Conservation (phyloP, 2,888 invertebrate genomes). For the Caenorhabditis becei region DNA sequence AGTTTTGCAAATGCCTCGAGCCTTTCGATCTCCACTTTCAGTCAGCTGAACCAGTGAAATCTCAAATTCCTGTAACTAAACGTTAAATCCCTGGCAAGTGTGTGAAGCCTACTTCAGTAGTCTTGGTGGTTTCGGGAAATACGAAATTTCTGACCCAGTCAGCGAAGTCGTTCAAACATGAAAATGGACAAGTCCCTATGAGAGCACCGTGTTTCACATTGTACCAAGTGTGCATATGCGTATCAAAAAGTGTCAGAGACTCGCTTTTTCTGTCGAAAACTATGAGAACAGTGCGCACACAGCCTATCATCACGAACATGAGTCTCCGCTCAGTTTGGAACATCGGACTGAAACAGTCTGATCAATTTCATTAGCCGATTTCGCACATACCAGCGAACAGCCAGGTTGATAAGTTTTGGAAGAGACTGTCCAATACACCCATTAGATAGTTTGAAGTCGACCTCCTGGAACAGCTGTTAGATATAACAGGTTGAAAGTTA, state of each 20-base stretch:
- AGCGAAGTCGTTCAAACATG: constrained; percentile 36
- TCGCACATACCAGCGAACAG: constrained; percentile 47
- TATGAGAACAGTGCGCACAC: constrained; percentile 56
- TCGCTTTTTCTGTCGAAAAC: constrained; percentile 44
- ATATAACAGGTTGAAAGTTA: background rate
- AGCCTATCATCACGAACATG: constrained; percentile 57
- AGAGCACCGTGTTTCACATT: constrained; percentile 54
- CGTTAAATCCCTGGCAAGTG: background rate
- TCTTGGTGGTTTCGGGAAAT: constrained; percentile 40
- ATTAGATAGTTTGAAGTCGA: constrained; percentile 53
- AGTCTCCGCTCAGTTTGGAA: constrained; percentile 40
- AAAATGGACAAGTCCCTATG: constrained; percentile 38
- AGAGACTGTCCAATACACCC: constrained; percentile 25
- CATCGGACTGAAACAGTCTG: constrained; percentile 16
- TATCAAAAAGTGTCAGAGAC: constrained; percentile 58
- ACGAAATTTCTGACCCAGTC: constrained; percentile 49
- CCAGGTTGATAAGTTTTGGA: constrained; percentile 45
- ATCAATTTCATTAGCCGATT: background rate
- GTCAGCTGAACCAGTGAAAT: constrained; percentile 50
- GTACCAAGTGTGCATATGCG: constrained; percentile 51
- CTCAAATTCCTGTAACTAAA: constrained; percentile 41
- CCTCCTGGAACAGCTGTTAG: constrained; percentile 20
- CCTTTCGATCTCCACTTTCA: constrained; percentile 18
- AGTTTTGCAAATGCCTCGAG: constrained; percentile 12
- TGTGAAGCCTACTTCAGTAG: constrained; percentile 16